A percentile compares a stretch with the other conserved stretches of the same genome.
phyloP scores from a whole-genome alignment of 2,888 invertebrate genomes.

The Nephrocerus scutellatus region DNA sequence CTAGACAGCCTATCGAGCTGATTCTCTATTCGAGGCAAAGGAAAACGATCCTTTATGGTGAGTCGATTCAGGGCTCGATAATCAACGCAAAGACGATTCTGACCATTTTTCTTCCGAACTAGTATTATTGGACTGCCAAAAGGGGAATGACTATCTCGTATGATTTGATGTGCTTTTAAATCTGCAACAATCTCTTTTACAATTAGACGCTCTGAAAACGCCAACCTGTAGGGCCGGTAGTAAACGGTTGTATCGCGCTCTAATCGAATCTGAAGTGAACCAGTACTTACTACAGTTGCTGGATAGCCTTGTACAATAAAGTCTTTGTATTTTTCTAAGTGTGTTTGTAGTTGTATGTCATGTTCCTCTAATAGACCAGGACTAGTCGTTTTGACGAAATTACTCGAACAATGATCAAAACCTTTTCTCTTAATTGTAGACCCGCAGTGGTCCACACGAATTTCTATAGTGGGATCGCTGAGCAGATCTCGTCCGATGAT shows the following conservation, averaged over 20 bases:
- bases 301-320: no score
- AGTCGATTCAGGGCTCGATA: conserved; percentile 1
- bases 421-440: conserved; percentile 1
- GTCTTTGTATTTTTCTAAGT: no score
- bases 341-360: no score
- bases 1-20: background rate
- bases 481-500: no score
- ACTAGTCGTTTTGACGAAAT: background rate
- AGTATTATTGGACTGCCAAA: conserved; percentile 10
- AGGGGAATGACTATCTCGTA: conserved; percentile 8
- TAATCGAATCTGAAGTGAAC: background rate
- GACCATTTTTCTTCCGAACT: conserved; percentile 6
- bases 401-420: no score
- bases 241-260: background rate
- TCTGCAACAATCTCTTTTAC: conserved; percentile 3
- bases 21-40: background rate
- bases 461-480: conserved; percentile 2
- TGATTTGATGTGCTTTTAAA: conserved; percentile 6
- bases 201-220: conserved; percentile 7
- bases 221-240: background rate
- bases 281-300: no score
- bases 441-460: background rate
- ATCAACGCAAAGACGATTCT: conserved; percentile 5
- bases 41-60: background rate
- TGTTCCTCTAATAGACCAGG: background rate